phyloP scores from a whole-genome alignment of 2,113 vertebrate species.

The Pterocles burchelli region DNA sequence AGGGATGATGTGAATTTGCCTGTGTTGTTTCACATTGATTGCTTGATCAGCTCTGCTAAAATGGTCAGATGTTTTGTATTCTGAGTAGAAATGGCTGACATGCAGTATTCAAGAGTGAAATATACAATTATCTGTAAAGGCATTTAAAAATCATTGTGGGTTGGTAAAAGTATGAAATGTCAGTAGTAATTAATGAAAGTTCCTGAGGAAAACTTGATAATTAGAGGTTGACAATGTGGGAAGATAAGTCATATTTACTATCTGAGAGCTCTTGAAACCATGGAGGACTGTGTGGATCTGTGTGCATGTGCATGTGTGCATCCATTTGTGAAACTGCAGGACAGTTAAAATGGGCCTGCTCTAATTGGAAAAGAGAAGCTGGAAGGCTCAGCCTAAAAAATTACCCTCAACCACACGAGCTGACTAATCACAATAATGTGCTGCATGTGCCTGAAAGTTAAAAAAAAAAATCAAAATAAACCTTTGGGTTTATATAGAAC shows the following conservation, averaged over 20 bases:
- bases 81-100: neutral
- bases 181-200: neutral
- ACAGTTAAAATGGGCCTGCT: neutral
- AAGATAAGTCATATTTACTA: neutral
- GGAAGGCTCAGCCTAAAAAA: neutral
- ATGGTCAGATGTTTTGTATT: neutral
- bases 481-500: neutral
- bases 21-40: neutral
- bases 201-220: neutral
- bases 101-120: neutral
- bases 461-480: slow-evolving; percentile 11
- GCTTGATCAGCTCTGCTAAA: neutral
- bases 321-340: neutral
- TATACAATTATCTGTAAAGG: neutral
- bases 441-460: neutral
- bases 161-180: neutral
- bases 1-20: neutral
- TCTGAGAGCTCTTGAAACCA: neutral
- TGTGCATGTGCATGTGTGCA: neutral
- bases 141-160: neutral
- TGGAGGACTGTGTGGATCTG: neutral
- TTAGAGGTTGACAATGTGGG: neutral
- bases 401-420: neutral
- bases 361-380: slow-evolving; percentile 19
- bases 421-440: slow-evolving; percentile 27